phyloP scores from a whole-genome alignment of 2,113 vertebrate genomes.

The Prionailurus viverrinus region DNA sequence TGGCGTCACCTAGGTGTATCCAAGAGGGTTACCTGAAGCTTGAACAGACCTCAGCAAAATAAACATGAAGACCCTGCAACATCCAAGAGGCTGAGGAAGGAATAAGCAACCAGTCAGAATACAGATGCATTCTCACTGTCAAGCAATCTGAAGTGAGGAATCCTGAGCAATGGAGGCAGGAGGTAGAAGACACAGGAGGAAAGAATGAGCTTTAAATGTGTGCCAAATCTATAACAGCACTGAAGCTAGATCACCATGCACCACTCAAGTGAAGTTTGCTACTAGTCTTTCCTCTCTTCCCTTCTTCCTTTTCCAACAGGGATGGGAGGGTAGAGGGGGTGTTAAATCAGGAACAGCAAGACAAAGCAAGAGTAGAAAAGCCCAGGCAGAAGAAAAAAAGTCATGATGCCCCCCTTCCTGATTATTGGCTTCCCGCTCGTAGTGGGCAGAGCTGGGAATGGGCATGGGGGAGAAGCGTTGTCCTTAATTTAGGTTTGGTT shows the following conservation, averaged over 20 bases:
- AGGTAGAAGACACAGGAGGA: not conserved
- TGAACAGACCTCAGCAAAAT: not conserved
- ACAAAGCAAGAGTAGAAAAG: not conserved
- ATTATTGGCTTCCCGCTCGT: not conserved
- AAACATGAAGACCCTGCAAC: not conserved
- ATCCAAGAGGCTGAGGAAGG: not conserved
- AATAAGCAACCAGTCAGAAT: not conserved
- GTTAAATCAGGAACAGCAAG: not conserved
- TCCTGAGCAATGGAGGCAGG: not conserved
- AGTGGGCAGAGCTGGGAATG: not conserved
- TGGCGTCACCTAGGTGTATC: not conserved
- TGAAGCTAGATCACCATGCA: not conserved
- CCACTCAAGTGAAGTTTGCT: not conserved
- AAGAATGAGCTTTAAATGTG: not conserved
- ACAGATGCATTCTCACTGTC: not conserved
- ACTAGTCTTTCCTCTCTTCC: not conserved
- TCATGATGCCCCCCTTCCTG: accelerated
- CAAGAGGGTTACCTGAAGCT: not conserved
- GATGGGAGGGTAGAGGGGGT: not conserved
- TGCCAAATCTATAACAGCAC: not conserved
- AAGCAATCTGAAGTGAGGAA: not conserved
- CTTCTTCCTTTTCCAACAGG: not conserved
- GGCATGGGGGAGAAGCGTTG: not conserved
- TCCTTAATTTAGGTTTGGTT: not conserved
- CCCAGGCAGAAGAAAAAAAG: not conserved